Evolutionary conservation across 2,113 vertebrate species (phyloP).

Genomic region (Seriola aureovittata): DNA sequence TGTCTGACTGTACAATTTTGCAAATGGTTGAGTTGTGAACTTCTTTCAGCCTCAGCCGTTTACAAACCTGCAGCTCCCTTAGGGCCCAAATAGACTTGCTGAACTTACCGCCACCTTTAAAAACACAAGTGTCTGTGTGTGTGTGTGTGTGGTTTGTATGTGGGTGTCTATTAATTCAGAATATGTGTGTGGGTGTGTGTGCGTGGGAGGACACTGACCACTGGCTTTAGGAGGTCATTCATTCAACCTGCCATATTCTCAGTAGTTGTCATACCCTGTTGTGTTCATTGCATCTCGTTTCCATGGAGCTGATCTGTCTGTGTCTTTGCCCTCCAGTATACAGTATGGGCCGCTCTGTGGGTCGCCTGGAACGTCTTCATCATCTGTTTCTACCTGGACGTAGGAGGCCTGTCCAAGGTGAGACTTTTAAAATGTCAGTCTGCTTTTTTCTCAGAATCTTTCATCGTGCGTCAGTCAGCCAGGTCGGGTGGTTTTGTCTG

Average conservation of each 20-base stretch:
- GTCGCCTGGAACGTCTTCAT: constrained; percentile 95
- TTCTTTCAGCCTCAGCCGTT: constrained; percentile 42
- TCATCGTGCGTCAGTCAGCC: not conserved
- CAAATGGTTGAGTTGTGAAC: constrained; percentile 51
- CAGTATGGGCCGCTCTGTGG: constrained; percentile 92
- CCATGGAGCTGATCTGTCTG: constrained; percentile 36
- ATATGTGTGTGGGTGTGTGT: not conserved
- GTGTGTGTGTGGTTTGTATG: not conserved
- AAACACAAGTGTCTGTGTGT: not conserved
- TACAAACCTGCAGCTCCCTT: constrained; percentile 33
- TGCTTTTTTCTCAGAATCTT: not conserved
- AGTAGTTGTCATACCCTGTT: constrained; percentile 7
- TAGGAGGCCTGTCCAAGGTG: constrained; percentile 93
- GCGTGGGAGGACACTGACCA: not conserved
- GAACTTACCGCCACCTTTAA: constrained; percentile 34
- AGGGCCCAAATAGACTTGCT: constrained; percentile 39
- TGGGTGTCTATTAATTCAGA: not conserved
- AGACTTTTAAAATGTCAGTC: constrained; percentile 55
- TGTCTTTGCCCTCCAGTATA: constrained; percentile 84
- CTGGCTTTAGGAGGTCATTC: constrained; percentile 17
- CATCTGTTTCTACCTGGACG: constrained; percentile 95
- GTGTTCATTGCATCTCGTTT: constrained; percentile 17
- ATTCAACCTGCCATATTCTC: constrained; percentile 15
- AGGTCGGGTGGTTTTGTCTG: not conserved
- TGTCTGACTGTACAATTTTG: constrained; percentile 56